Evolutionary conservation across 2,113 vertebrate genomes (phyloP), one percentile per base, ranked within the genome.

Genomic region (Tetrao urogallus): DNA sequence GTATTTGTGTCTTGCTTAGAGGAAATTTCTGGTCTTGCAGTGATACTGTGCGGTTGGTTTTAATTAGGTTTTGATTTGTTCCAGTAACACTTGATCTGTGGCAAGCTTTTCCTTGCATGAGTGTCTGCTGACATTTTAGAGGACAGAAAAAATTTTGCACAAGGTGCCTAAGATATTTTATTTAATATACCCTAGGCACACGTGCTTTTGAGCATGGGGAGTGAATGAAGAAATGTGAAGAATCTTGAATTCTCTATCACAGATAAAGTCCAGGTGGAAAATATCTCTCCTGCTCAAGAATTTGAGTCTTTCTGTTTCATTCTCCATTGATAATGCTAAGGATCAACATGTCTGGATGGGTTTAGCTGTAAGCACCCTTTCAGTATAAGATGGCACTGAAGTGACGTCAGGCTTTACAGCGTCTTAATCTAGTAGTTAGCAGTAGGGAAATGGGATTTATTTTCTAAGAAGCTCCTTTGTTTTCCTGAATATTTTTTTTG

Each of bases 221-320:
- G 30, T 14, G 48, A 10, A 8, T 14, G 38, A 34, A 80, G 38
- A 76, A 82, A 34, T 24, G 17, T 45, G 16, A 85, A 87, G 43
- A 65, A n/a, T 2, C 0, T 0, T n/a, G 38, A 86, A 50, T 50
- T 9, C 4, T 60, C 28, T 24, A 10, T n/a, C 9, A 61, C 11
- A 34, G 0, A 0, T 54, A 42, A 87, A 9, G 11, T 3, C 13
- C 2, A 15, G 11, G 20, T 54, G 24, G 42, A 76, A 90, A 80
- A 86, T 21, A 7, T 15, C 13, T 52, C 20, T 21, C 22, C 0
- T 32, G 8, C 13, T 69, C 67, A 18, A 75, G 36, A 72, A 22
- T 22, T 27, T 15, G 19, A 56, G 11, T 36, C 11, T 75, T 74
- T 58, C 61, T 92, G 47, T 28, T 86, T 77, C 77, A 3, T 1